Conservation (phyloP, 1,140 invertebrate genomes). For the Microplitis demolitor region DNA sequence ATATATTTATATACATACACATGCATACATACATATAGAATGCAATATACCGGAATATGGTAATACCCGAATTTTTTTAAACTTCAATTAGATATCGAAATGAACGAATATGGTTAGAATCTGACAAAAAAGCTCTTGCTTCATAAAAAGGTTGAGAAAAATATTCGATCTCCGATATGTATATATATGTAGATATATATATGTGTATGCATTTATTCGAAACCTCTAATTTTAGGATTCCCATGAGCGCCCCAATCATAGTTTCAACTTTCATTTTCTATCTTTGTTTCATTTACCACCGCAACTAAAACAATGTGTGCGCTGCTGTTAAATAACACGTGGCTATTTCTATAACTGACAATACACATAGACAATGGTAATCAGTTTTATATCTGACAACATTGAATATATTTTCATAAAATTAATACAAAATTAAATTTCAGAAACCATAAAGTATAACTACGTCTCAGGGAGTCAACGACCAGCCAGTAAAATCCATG, state of each 20-base stretch:
- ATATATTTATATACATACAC: too few species aligned
- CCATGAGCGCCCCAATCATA: conserved; percentile 7
- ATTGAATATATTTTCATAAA: conserved; percentile 48
- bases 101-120: neutral
- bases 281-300: neutral
- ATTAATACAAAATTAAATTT: conserved; percentile 56
- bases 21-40: neutral
- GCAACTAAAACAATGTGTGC: neutral
- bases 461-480: conserved; percentile 27
- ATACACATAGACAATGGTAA: conserved; percentile 29
- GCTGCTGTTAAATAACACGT: neutral
- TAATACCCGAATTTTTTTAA: conserved; percentile 4
- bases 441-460: conserved; percentile 45
- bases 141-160: neutral
- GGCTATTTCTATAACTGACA: neutral
- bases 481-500: conserved; percentile 40
- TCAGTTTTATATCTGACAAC: too few species aligned
- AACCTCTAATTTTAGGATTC: conserved; percentile 19
- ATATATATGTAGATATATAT: neutral
- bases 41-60: conserved; percentile 1
- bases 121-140: neutral
- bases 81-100: conserved; percentile 1
- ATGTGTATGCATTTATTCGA: neutral
- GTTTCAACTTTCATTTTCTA: neutral
- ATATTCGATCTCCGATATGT: conserved; percentile 7